phyloP scores from a whole-genome alignment of 2,113 vertebrate genomes.

The Megaceryle torquata region DNA sequence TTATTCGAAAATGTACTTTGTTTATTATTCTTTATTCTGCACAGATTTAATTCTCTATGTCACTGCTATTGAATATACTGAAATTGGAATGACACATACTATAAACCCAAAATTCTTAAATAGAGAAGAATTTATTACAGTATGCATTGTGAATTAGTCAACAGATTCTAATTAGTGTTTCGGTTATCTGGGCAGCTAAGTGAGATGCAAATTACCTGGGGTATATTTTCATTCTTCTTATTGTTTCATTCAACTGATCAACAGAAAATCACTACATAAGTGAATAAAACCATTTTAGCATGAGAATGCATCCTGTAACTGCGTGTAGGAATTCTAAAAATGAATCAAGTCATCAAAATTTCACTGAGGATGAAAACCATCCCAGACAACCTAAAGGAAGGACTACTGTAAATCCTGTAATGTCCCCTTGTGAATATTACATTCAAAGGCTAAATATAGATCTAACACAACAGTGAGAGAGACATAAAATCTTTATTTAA shows the following conservation, averaged over 20 bases:
- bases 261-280: neutral
- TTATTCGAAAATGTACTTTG: neutral
- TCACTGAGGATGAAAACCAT: neutral
- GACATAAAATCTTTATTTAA: neutral
- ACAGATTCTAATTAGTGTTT: neutral
- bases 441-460: neutral
- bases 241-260: neutral
- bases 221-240: neutral
- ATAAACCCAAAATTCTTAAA: neutral
- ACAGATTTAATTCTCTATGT: neutral
- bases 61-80: neutral
- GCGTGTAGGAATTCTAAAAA: neutral
- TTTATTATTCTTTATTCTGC: neutral
- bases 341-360: neutral
- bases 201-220: neutral
- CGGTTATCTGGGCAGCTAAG: neutral
- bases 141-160: neutral
- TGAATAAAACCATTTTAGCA: neutral
- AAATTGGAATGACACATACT: neutral
- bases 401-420: neutral
- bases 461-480: neutral
- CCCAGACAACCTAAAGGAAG: neutral
- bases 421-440: neutral
- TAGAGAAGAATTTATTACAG: neutral
- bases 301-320: neutral